Evolutionary conservation across 23 tunicate genomes (phyloP).

Genomic region (Aplidium turbinatum): DNA sequence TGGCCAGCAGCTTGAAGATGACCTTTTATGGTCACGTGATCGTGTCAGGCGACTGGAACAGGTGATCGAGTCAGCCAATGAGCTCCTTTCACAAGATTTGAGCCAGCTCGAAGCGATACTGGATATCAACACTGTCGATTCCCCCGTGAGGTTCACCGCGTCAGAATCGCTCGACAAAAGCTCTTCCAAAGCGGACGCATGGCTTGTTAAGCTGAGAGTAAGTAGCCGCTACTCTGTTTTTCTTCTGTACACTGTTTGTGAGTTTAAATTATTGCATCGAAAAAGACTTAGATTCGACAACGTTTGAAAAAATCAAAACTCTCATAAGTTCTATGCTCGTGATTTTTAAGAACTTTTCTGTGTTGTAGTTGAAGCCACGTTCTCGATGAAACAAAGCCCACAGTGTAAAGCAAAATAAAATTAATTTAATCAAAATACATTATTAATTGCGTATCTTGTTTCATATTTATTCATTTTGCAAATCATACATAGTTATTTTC

Average conservation of each 20-base stretch:
- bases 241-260: not conserved
- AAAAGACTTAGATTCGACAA: too few species aligned
- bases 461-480: too few species aligned
- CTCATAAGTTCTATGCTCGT: not conserved
- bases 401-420: too few species aligned
- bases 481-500: too few species aligned
- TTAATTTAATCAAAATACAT: too few species aligned
- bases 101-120: slow-evolving; percentile 36
- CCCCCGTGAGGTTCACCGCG: slow-evolving; percentile 15
- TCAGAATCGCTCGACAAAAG: slow-evolving; percentile 30
- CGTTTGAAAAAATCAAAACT: too few species aligned
- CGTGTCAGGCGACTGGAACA: slow-evolving; percentile 49
- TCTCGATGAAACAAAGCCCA: too few species aligned
- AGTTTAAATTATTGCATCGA: too few species aligned
- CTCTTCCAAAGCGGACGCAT: slow-evolving; percentile 36
- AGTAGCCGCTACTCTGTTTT: too few species aligned
- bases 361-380: too few species aligned
- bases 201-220: slow-evolving; percentile 60
- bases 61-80: slow-evolving; percentile 46
- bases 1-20: slow-evolving; percentile 64
- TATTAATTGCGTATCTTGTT: too few species aligned
- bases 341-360: too few species aligned
- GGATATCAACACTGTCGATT: slow-evolving; percentile 38
- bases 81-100: slow-evolving; percentile 51
- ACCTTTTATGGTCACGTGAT: slow-evolving; percentile 62